Evolutionary conservation across 1,140 invertebrate genomes (phyloP).

Genomic region (Zophobas morio): DNA sequence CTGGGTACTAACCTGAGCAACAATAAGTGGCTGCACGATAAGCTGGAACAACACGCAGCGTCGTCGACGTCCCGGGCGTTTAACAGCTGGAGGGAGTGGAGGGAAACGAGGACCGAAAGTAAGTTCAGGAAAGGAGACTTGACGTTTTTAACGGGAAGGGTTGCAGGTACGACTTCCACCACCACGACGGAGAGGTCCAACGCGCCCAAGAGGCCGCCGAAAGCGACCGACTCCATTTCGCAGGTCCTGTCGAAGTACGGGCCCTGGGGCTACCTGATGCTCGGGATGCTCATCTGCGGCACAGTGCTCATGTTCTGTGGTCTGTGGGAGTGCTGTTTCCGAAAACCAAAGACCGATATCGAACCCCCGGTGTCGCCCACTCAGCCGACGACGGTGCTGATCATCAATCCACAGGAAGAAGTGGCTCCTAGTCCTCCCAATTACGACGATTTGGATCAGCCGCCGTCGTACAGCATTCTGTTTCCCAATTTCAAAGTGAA

Average conservation of each 20-base stretch:
- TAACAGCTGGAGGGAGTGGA: conserved; percentile 46
- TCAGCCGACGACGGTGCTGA: conserved; percentile 57
- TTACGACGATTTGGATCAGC: conserved; percentile 68
- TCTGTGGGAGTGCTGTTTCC: conserved; percentile 71
- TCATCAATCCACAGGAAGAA: conserved; percentile 53
- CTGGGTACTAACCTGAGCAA: conserved; percentile 32
- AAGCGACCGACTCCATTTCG: conserved; percentile 63
- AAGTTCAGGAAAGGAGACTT: conserved; percentile 6
- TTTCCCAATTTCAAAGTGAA: conserved; percentile 62
- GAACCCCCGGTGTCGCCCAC: conserved; percentile 52
- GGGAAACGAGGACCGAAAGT: conserved; percentile 45
- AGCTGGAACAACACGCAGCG: conserved; percentile 21
- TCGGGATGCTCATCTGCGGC: conserved; percentile 76
- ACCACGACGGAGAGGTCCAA: conserved; percentile 21
- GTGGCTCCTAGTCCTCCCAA: conserved; percentile 60
- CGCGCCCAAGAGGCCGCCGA: conserved; percentile 22
- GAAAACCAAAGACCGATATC: conserved; percentile 64
- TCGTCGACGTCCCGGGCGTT: conserved; percentile 26
- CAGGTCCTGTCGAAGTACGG: conserved; percentile 74
- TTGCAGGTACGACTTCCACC: conserved; percentile 15
- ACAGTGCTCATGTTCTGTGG: conserved; percentile 76
- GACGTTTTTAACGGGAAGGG: conserved; percentile 47
- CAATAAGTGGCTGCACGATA: conserved; percentile 52
- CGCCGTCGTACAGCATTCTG: conserved; percentile 65
- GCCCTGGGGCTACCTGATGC: conserved; percentile 77